Evolutionary conservation across 2,888 invertebrate species (phyloP).

Genomic region (Acanthosepion pharaonis): DNA sequence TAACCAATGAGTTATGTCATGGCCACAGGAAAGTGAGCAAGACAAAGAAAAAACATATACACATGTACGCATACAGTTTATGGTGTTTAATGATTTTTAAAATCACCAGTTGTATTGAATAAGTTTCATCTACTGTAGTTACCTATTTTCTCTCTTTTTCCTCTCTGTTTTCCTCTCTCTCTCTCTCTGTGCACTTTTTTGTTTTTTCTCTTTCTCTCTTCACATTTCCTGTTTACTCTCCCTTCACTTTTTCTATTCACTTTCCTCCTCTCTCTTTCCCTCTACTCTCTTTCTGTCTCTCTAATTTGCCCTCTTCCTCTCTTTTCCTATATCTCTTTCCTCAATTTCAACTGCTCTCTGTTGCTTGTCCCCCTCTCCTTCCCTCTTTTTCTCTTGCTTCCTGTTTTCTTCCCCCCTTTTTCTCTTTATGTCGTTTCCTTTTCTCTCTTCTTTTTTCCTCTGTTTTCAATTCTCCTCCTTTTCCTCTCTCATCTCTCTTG

Average conservation of each 20-base stretch:
- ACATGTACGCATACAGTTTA: no score
- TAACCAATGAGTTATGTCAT: no score
- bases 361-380: constrained; percentile 7
- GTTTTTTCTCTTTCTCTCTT: constrained; percentile 39
- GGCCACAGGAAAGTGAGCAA: no score
- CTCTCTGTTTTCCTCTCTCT: neutral
- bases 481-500: neutral
- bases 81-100: no score
- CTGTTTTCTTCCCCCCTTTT: constrained; percentile 42
- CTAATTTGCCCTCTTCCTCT: constrained; percentile 47
- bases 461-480: neutral
- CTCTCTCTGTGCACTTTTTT: neutral
- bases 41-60: no score
- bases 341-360: no score
- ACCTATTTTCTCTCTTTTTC: constrained; percentile 36
- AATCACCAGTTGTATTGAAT: no score
- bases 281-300: neutral
- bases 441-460: no score
- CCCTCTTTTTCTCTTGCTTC: neutral
- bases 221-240: neutral
- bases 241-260: neutral
- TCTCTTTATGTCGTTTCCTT: neutral
- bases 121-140: neutral
- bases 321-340: constrained; percentile 25
- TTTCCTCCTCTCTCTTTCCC: constrained; percentile 40